Conservation (phyloP, 2,797 vertebrate genomes). For the Craterocephalus amniculus region DNA sequence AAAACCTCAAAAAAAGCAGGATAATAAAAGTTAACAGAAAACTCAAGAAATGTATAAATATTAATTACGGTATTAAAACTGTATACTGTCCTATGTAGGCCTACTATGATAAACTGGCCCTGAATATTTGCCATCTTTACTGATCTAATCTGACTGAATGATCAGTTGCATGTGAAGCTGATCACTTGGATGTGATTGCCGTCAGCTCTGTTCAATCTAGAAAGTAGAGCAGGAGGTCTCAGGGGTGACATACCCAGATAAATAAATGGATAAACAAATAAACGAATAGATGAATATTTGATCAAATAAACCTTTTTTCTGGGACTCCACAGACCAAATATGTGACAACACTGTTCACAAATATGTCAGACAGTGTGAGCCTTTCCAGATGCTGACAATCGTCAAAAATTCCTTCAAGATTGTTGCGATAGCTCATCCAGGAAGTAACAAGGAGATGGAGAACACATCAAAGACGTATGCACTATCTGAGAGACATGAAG, state of each 20-base stretch:
- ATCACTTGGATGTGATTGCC: too few species aligned
- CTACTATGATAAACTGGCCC: not conserved
- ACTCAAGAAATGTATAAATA: too few species aligned
- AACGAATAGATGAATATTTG: too few species aligned
- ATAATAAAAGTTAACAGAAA: too few species aligned
- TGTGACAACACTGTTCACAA: not conserved
- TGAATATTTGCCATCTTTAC: not conserved
- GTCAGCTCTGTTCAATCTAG: not conserved
- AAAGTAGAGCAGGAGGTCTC: not conserved
- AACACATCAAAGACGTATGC: constrained; percentile 5
- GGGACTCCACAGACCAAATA: not conserved
- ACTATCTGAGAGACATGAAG: not conserved
- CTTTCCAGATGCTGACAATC: not conserved
- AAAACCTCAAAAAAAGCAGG: too few species aligned
- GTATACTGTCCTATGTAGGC: too few species aligned
- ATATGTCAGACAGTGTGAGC: not conserved
- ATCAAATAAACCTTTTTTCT: not conserved
- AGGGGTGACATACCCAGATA: not conserved
- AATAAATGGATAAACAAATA: not conserved
- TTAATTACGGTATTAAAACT: too few species aligned
- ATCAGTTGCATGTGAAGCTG: too few species aligned
- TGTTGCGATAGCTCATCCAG: not conserved
- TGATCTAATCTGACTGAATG: too few species aligned
- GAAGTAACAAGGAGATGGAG: not conserved
- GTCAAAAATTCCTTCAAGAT: not conserved